These are phyloP conservation scores for Rhadinocentrus ornatus DNA, from an alignment of 2,797 vertebrate species.

Conservation along the genomic window DNA sequence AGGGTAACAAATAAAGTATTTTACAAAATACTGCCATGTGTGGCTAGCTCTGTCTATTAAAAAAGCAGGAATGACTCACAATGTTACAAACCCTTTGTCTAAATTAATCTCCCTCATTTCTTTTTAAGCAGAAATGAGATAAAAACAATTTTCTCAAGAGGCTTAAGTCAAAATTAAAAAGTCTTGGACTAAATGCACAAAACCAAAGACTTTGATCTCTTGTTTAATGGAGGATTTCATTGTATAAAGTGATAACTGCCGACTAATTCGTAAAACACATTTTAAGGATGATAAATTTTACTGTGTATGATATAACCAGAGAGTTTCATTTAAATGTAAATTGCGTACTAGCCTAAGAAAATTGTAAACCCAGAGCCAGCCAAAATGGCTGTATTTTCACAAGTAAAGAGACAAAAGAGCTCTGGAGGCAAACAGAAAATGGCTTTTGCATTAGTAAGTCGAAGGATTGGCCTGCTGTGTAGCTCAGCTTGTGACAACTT, in stretches of 20 bases:
- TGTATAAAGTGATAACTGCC: conserved; percentile 33
- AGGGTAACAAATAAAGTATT: neutral
- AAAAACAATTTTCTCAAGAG: conserved; percentile 28
- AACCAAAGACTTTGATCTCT: conserved; percentile 43
- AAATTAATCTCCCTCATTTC: neutral
- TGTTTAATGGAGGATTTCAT: conserved; percentile 39
- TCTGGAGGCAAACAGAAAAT: conserved; percentile 12
- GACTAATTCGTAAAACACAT: conserved; percentile 57
- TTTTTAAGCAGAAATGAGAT: neutral
- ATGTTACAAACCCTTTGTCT: conserved; percentile 6
- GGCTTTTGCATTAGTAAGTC: conserved; percentile 3
- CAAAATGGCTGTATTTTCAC: conserved; percentile 1
- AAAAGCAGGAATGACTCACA: neutral
- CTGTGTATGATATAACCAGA: conserved; percentile 33
- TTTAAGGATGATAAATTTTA: conserved; percentile 55
- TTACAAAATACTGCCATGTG: neutral
- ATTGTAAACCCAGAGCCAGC: neutral
- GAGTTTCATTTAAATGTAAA: conserved; percentile 73
- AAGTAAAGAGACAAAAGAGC: conserved; percentile 24
- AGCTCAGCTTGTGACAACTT: conserved; percentile 1
- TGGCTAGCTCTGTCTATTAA: conserved; percentile 1
- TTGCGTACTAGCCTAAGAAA: conserved; percentile 29
- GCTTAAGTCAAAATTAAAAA: conserved; percentile 38
- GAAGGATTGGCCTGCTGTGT: conserved; percentile 1
- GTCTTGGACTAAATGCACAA: conserved; percentile 3